Conservation (phyloP, 2,797 vertebrate species). For the Takifugu ocellatus region DNA sequence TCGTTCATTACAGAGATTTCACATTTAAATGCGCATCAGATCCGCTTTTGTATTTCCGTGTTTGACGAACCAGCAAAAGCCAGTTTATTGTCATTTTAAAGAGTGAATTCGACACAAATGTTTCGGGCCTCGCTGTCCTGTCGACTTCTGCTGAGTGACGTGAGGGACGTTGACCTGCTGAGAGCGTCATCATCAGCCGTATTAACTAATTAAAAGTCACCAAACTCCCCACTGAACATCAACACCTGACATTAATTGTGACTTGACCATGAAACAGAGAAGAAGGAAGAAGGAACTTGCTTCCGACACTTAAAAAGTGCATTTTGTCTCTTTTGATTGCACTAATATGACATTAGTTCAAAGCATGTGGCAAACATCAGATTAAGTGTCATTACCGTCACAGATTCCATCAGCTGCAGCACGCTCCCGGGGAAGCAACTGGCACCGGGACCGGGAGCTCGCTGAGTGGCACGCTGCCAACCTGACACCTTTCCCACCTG, state of each 20-base stretch:
- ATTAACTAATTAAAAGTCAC: too few relatives aligned
- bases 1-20: constrained; percentile 74
- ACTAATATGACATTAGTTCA: too few relatives aligned
- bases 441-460: constrained; percentile 2
- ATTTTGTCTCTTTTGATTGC: too few relatives aligned
- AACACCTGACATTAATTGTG: too few relatives aligned
- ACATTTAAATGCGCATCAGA: constrained; percentile 70
- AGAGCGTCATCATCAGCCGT: too few relatives aligned
- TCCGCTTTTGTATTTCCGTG: constrained; percentile 52
- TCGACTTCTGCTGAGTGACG: neutral
- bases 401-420: neutral
- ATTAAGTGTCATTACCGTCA: neutral
- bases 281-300: too few relatives aligned
- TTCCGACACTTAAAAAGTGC: too few relatives aligned
- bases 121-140: neutral
- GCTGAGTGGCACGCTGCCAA: constrained; percentile 21
- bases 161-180: too few relatives aligned
- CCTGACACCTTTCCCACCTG: constrained; percentile 42
- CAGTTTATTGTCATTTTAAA: constrained; percentile 36
- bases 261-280: too few relatives aligned
- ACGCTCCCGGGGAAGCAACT: constrained; percentile 12
- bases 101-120: constrained; percentile 38
- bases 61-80: constrained; percentile 66
- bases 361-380: too few relatives aligned
- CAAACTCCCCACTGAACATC: too few relatives aligned